These are phyloP conservation scores for Gnathonemus longibarbis DNA, from an alignment of 2,113 vertebrate species.

Conservation along the genomic window DNA sequence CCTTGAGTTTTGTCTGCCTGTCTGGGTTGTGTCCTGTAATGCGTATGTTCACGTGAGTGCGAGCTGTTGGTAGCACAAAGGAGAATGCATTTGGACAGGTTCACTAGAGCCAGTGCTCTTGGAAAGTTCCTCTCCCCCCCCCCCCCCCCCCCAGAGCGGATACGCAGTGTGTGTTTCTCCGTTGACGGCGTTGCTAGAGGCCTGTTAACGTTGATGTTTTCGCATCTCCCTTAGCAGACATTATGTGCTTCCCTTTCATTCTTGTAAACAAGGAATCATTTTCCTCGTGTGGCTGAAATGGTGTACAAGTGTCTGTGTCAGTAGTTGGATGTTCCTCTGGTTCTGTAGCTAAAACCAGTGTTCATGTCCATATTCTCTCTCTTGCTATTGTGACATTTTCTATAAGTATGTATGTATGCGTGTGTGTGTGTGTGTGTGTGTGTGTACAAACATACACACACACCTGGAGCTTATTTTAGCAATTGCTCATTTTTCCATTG, in stretches of 20 bases:
- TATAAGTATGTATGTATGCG: not conserved
- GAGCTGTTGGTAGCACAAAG: not conserved
- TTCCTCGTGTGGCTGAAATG: not conserved
- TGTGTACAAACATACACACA: not conserved
- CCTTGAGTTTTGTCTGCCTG: not conserved
- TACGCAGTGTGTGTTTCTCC: not conserved
- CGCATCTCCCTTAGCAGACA: not conserved
- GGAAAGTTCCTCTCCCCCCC: not conserved
- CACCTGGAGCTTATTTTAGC: not conserved
- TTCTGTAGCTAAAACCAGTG: not conserved
- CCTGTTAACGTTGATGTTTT: slow-evolving; percentile 1
- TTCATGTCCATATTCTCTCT: not conserved
- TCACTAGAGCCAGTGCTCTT: not conserved
- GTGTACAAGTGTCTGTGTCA: not conserved
- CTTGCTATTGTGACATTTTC: not conserved
- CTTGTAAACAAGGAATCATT: slow-evolving; percentile 9
- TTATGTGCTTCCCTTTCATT: not conserved
- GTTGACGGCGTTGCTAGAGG: not conserved
- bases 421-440: not conserved
- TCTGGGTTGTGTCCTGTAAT: not conserved
- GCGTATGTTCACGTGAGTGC: not conserved
- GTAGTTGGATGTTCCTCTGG: not conserved
- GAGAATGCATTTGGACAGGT: not conserved
- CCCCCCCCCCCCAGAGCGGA: not conserved
- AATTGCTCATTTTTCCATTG: not conserved